A percentile compares a stretch with the other conserved stretches of the same genome.
Evolutionary conservation across 1,140 invertebrate genomes (phyloP).

Genomic region (Pectinophora gossypiella): DNA sequence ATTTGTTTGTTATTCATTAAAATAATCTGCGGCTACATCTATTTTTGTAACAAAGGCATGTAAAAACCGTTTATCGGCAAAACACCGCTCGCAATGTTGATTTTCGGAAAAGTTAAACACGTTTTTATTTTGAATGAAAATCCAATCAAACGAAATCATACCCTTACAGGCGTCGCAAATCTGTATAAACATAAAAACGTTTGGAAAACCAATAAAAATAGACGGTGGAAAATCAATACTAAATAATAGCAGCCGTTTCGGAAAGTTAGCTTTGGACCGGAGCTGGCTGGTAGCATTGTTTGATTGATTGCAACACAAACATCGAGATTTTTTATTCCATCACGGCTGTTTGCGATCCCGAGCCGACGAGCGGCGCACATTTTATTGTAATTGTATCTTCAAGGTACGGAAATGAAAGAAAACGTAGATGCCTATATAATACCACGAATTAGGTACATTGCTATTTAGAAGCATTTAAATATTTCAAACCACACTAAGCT

Average conservation of each 20-base stretch:
- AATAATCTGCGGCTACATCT: not conserved
- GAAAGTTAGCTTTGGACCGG: slow-evolving; percentile 49
- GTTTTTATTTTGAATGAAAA: slow-evolving; percentile 25
- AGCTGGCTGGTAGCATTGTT: slow-evolving; percentile 43
- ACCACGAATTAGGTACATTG: too few species aligned
- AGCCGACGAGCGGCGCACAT: too few species aligned
- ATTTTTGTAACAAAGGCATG: not conserved
- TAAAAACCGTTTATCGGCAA: not conserved
- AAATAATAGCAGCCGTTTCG: slow-evolving; percentile 47
- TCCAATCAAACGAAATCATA: slow-evolving; percentile 34
- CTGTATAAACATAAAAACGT: slow-evolving; percentile 43
- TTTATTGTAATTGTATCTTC: too few species aligned
- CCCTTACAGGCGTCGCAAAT: slow-evolving; percentile 38
- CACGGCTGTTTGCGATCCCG: slow-evolving; percentile 33
- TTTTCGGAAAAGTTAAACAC: slow-evolving; percentile 9
- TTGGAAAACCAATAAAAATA: slow-evolving; percentile 46
- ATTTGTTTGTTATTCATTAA: too few species aligned
- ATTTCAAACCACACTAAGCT: too few species aligned
- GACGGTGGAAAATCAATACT: slow-evolving; percentile 50
- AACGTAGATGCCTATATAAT: too few species aligned
- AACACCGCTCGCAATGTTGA: not conserved
- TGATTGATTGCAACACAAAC: slow-evolving; percentile 63
- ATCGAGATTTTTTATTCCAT: slow-evolving; percentile 48
- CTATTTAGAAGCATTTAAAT: too few species aligned
- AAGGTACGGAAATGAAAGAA: too few species aligned